These are phyloP conservation scores for Melinaea marsaeus DNA, from an alignment of 2,888 invertebrate species.

Conservation along the genomic window DNA sequence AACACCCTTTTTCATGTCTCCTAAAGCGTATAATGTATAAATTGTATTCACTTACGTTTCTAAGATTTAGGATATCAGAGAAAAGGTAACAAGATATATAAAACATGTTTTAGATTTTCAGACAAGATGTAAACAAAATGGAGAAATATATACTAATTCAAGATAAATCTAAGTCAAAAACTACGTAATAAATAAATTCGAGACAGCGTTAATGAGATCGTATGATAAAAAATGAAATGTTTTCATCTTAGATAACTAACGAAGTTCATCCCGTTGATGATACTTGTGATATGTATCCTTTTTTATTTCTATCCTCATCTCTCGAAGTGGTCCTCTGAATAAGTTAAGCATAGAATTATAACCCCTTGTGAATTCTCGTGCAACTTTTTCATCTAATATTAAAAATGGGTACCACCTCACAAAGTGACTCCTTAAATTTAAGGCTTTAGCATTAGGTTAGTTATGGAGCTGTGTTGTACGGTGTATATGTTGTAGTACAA, in stretches of 20 bases:
- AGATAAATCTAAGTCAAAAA: not conserved
- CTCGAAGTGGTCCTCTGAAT: slow-evolving; percentile 28
- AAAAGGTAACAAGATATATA: too few species aligned
- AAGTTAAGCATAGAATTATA: slow-evolving; percentile 23
- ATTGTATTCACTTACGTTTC: slow-evolving; percentile 10
- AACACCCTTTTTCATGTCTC: slow-evolving; percentile 15
- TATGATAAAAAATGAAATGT: slow-evolving; percentile 13
- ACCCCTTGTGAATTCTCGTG: slow-evolving; percentile 22
- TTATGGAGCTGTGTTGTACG: not conserved
- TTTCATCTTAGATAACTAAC: slow-evolving; percentile 18
- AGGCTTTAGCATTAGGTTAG: slow-evolving; percentile 3
- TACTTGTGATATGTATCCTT: slow-evolving; percentile 17
- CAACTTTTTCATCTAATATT: slow-evolving; percentile 18
- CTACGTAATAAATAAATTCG: not conserved
- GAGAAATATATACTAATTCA: too few species aligned
- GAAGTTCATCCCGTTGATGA: slow-evolving; percentile 25
- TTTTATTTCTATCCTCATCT: slow-evolving; percentile 24
- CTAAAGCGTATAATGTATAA: slow-evolving; percentile 21
- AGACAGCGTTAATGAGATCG: slow-evolving; percentile 12
- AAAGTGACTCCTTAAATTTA: not conserved
- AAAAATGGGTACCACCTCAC: slow-evolving; percentile 10
- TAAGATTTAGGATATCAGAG: too few species aligned
- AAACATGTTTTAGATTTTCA: too few species aligned
- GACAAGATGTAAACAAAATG: too few species aligned
- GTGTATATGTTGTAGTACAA: too few species aligned